A percentile compares a stretch with the other conserved stretches of the same genome.
phyloP scores from a whole-genome alignment of 1,140 invertebrate genomes.

The Bradysia coprophila region DNA sequence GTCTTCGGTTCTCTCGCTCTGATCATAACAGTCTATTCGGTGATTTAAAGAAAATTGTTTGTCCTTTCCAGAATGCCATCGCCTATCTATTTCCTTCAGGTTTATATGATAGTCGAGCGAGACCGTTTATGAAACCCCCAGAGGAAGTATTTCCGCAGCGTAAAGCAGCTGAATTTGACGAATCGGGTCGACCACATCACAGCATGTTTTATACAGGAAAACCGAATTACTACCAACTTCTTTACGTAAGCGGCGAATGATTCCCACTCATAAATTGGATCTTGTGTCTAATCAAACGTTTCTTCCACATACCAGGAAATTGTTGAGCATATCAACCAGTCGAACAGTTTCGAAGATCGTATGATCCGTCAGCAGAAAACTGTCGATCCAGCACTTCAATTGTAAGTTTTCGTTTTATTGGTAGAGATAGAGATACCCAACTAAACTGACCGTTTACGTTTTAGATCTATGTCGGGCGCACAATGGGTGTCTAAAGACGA shows the following conservation, averaged over 20 bases:
- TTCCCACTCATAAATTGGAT: constrained; percentile 2
- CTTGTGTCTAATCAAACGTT: neutral
- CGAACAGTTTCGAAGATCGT: constrained; percentile 48
- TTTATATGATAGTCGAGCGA: constrained; percentile 57
- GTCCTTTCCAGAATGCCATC: constrained; percentile 58
- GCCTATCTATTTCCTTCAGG: constrained; percentile 85
- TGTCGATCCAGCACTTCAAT: constrained; percentile 31
- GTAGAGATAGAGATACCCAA: too few relatives aligned
- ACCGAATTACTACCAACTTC: constrained; percentile 62
- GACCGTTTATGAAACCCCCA: constrained; percentile 74
- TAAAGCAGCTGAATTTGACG: constrained; percentile 83
- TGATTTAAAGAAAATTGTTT: too few relatives aligned
- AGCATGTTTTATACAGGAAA: constrained; percentile 77
- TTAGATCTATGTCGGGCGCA: too few relatives aligned
- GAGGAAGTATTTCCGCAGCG: constrained; percentile 64
- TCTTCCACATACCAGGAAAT: constrained; percentile 33
- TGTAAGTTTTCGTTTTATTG: constrained; percentile 30
- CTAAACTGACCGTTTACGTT: too few relatives aligned
- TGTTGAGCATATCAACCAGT: constrained; percentile 37
- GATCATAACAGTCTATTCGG: too few relatives aligned
- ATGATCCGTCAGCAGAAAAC: constrained; percentile 37
- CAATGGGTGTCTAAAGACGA: constrained; percentile 49
- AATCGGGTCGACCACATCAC: constrained; percentile 70
- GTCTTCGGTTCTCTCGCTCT: too few relatives aligned
- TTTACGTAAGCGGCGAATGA: constrained; percentile 44